phyloP scores from a whole-genome alignment of 1,140 invertebrate species.

The Pachyrhynchus sulphureomaculatus region DNA sequence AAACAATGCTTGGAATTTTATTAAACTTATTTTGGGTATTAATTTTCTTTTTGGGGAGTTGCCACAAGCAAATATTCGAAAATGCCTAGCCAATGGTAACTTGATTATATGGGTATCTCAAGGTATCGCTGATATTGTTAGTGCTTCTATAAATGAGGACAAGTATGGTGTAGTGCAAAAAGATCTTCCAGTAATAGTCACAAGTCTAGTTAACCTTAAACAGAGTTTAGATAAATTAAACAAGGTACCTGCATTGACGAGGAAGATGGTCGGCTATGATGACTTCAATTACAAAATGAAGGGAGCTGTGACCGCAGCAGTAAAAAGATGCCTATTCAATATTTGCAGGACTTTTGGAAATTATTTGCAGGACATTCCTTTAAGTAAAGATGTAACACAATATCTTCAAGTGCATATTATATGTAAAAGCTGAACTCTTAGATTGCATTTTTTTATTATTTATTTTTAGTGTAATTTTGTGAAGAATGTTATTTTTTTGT shows the following conservation, averaged over 20 bases:
- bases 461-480: too few species aligned
- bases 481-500: too few species aligned
- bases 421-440: slow-evolving; percentile 25
- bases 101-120: slow-evolving; percentile 69
- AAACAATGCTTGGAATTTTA: slow-evolving; percentile 9
- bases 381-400: slow-evolving; percentile 48
- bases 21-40: slow-evolving; percentile 61
- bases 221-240: slow-evolving; percentile 69
- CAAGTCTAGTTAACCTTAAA: slow-evolving; percentile 65
- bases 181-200: slow-evolving; percentile 69
- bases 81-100: slow-evolving; percentile 65
- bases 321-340: slow-evolving; percentile 74
- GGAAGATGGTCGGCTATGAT: slow-evolving; percentile 61
- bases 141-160: slow-evolving; percentile 71
- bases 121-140: slow-evolving; percentile 66
- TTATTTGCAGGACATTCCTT: slow-evolving; percentile 66
- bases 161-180: slow-evolving; percentile 78
- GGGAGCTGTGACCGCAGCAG: slow-evolving; percentile 60
- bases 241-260: slow-evolving; percentile 63
- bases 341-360: slow-evolving; percentile 67
- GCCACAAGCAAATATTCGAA: slow-evolving; percentile 64
- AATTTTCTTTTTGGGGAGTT: slow-evolving; percentile 71
- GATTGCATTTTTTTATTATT: too few species aligned
- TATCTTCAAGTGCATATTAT: slow-evolving; percentile 34
- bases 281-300: slow-evolving; percentile 62